phyloP scores from a whole-genome alignment of 2,888 invertebrate species.

The Pandemis heparana region DNA sequence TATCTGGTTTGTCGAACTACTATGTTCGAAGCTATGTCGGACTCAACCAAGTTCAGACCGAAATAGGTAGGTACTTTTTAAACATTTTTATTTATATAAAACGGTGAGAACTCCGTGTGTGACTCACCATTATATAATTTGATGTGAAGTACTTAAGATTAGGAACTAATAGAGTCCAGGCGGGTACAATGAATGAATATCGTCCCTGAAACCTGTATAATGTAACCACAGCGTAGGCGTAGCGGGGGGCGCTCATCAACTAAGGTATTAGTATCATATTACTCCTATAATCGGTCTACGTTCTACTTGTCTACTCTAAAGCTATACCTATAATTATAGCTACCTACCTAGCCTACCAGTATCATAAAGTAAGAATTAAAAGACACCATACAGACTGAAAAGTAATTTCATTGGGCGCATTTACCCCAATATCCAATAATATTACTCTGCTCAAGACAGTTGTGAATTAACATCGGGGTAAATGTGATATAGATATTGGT shows the following conservation, averaged over 20 bases:
- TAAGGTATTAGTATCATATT: slow-evolving; percentile 38
- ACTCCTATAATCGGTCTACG: slow-evolving; percentile 30
- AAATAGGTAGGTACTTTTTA: no score
- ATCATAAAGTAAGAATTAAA: not conserved
- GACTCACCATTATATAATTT: no score
- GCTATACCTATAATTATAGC: no score
- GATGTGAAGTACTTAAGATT: not conserved
- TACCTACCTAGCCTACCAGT: not conserved
- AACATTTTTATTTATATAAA: no score
- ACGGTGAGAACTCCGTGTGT: no score
- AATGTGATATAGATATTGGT: not conserved
- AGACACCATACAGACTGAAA: not conserved
- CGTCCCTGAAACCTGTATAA: slow-evolving; percentile 53
- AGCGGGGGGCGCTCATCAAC: slow-evolving; percentile 22
- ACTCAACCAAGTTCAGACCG: no score
- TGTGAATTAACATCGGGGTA: no score
- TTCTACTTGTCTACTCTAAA: not conserved
- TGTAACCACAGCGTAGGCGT: slow-evolving; percentile 36
- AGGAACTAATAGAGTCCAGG: not conserved
- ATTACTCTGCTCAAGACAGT: no score
- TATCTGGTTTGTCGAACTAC: not conserved
- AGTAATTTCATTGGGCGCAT: not conserved
- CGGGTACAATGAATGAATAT: not conserved
- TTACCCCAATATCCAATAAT: no score
- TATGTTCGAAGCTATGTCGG: no score